Evolutionary conservation across 2,797 vertebrate genomes (phyloP), one percentile per base, ranked within the genome.

Genomic region (Tolypeutes matacus): DNA sequence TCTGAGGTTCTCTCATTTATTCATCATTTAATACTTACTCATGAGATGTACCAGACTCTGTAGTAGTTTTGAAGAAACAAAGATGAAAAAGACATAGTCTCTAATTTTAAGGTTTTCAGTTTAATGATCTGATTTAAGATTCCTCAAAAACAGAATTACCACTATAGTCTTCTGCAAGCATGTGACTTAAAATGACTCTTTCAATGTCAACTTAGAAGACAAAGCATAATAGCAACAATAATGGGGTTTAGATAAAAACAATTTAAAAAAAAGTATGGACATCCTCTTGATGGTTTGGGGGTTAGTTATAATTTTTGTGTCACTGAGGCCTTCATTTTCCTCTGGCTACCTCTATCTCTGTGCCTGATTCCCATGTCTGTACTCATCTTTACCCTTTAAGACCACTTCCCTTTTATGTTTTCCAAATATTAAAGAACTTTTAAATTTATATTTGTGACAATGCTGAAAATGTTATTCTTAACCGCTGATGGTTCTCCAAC

Each of bases 371-470:
- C 56, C 11, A 0, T 18, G 21, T 51, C 13, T 53, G 53, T 53
- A 18, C 17, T 17, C 53, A 89, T 25, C 65, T 77, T 69, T 14
- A 89, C 23, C 14, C 31, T 86, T 25, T 39, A 70, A 93, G 29
- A 82, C 1, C 3, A 53, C 9, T 2, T 78, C 23, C 89, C 8
- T 81, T 89, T 67, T 39, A 86, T 25, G 25, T 29, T 60, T 89
- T 78, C 21, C 86, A 77, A 82, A 76, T 62, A 3, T 88, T 95
- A 56, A 91, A 31, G 8, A 86, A 81, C 31, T 65, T 58, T 64
- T 73, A 70, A 69, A 58, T 36, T 64, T 91, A 2, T 53, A 36
- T 82, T 65, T 93, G 25, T 64, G 42, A 69, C 23, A 82, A 56
- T n/a, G 23, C 8, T n/a, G 3, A 93, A 78, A 89, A 81, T 42